These are phyloP conservation scores for Tinea pellionella DNA, from an alignment of 2,888 invertebrate genomes.

Conservation along the genomic window DNA sequence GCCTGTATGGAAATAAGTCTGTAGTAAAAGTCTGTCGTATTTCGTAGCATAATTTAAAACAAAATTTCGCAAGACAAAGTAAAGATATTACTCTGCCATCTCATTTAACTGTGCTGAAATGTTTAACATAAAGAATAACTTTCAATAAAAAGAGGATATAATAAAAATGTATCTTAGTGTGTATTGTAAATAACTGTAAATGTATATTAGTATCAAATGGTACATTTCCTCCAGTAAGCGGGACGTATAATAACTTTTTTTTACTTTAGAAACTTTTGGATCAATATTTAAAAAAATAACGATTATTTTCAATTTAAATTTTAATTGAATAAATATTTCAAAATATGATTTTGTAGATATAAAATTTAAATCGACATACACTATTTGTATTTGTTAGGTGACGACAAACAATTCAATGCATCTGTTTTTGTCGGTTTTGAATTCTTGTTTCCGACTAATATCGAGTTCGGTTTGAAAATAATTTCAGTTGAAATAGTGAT, in stretches of 20 bases:
- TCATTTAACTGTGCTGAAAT: neutral
- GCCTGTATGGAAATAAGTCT: neutral
- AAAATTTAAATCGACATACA: no score
- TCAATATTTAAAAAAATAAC: no score
- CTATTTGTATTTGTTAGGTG: neutral
- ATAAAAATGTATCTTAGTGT: neutral
- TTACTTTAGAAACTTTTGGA: no score
- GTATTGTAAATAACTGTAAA: neutral
- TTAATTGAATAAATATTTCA: no score
- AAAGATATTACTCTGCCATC: neutral
- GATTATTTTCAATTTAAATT: no score
- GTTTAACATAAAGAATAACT: constrained; percentile 9
- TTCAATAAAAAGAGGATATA: neutral
- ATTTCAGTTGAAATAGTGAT: neutral
- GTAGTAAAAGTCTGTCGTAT: neutral
- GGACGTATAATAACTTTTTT: no score
- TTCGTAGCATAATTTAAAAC: neutral
- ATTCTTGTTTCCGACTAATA: neutral
- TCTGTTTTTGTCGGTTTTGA: neutral
- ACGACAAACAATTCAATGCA: neutral
- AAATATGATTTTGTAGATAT: no score
- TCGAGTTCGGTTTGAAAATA: neutral
- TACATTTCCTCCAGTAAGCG: neutral
- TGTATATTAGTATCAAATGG: neutral
- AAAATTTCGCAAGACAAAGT: constrained; percentile 1